Evolutionary conservation across 2,888 invertebrate genomes (phyloP), one percentile per base, ranked within the genome.

Genomic region (Cyaniris semiargus): DNA sequence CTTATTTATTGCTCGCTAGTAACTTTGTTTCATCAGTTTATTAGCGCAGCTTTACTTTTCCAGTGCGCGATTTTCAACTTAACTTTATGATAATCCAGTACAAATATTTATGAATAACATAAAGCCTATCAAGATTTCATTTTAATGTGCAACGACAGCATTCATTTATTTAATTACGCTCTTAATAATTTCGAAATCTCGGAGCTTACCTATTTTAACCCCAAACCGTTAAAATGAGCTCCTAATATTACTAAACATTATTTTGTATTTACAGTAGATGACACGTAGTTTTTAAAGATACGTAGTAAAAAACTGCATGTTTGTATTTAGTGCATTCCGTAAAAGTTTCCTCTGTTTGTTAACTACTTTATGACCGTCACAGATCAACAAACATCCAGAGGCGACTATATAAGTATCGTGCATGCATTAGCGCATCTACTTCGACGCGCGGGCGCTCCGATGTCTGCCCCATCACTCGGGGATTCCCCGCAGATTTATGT

Each of bases 401-500:
- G 58, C 7, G 23, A 60, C 21, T 4, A 27, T 1, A 58, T 1
- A 66, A 66, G 27, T 27, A 31, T 66, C 27, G 27, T 66, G 66
- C 15, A 66, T 66, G 27, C 15, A 66, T 66, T 66, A 66, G 27
- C 66, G 15, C 66, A 15, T 27, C 27, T 60, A 13, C 23, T 3
- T 21, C 60, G 1, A 60, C n/a, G 60, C 10, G 60, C 60, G 60
- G 23, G 23, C 21, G 10, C 23, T 23, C 60, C 60, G 23, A 27
- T 18, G 66, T 23, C 66, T 15, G 27, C 66, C 6, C 66, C 66
- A n/a, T 66, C 66, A 27, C 27, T 31, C 66, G 66, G 66, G 66
- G 27, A 60, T 60, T 23, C 18, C 27, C 60, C 27, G 66, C 66
- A 66, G 66, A 66, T 66, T 66, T 66, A 66, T 66, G 66, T 66